phyloP scores from a whole-genome alignment of 2,113 vertebrate species.

The Entelurus aequoreus region DNA sequence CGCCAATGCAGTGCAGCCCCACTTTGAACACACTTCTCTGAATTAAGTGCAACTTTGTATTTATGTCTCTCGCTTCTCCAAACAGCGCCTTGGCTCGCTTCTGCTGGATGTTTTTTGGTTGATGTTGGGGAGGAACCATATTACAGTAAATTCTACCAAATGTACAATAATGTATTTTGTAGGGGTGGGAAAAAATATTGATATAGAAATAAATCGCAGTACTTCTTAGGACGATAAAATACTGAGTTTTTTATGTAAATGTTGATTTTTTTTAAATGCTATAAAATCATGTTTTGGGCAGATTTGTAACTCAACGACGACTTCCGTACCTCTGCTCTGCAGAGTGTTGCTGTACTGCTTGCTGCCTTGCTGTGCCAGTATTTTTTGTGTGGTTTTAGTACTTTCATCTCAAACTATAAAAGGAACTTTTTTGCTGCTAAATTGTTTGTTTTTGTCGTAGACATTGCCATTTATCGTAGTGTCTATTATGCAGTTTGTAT shows the following conservation, averaged over 20 bases:
- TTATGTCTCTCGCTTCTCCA: constrained; percentile 43
- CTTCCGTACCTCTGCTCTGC: no score
- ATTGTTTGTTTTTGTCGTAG: no score
- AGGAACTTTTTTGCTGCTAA: not conserved
- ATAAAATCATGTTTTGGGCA: no score
- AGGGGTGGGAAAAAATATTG: no score
- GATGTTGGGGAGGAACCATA: not conserved
- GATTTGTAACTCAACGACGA: no score
- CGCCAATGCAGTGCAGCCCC: constrained; percentile 48
- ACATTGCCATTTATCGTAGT: no score
- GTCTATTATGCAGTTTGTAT: no score
- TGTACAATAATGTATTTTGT: constrained; percentile 1
- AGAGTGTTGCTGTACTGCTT: no score
- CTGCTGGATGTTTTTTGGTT: constrained; percentile 6
- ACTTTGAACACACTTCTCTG: constrained; percentile 70
- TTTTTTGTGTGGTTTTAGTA: not conserved
- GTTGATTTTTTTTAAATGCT: no score
- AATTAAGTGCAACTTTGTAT: constrained; percentile 63
- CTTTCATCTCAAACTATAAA: not conserved
- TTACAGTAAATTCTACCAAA: not conserved
- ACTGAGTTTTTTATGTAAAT: no score
- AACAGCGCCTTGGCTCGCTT: constrained; percentile 13
- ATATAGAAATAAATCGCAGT: no score
- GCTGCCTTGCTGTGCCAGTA: not conserved
- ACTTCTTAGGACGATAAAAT: no score